Base-by-base conservation (phyloP, 2,888 invertebrate species). In the Scaptomyza flava region DNA sequence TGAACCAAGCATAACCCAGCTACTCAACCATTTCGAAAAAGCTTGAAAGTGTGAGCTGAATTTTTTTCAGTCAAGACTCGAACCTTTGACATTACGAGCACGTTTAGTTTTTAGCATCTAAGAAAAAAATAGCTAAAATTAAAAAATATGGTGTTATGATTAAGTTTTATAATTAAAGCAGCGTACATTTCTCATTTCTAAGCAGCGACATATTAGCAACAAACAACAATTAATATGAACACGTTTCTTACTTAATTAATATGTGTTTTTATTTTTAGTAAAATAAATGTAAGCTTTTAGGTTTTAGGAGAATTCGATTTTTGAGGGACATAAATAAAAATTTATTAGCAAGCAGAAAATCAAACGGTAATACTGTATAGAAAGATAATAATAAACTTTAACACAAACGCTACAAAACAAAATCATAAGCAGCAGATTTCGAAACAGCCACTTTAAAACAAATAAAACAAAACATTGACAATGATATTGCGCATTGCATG, bases 391-490 rank as follows among this genome's bases (percentile, higher is more conserved):
- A 8, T 7, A n/a, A 14, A 38, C 6, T 6, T 27, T 27, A 14
- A 38, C 27, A 67, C 46, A 46, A 14, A 51, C 14, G 11, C 12
- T 20, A 27, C 7, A 50, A 14, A 53, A 14, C 34, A 53, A 34
- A 47, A 60, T 9, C 17, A 62, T 33, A 61, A 60, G 31, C 43
- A 46, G 38, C 45, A 56, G 23, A 64, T 41, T 41, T 33, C 17
- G 20, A 12, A 31, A 34, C 33, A n/a, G n/a, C 33, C n/a, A 33
- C 57, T 20, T 33, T 12, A 61, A 51, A 58, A 47, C 46, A 57
- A 68, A 58, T 43, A 53, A 77, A 77, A 69, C 12, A 48, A 60
- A 71, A 76, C 43, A 68, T 68, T 43, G 38, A 75, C 53, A 68
- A 69, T 67, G 62, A 62, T 59, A 59, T 69, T 58, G 60, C 62